A percentile compares a stretch with the other conserved stretches of the same genome.
These are phyloP conservation scores for Ailuropoda melanoleuca DNA, from an alignment of 2,113 vertebrate species.

Conservation along the genomic window DNA sequence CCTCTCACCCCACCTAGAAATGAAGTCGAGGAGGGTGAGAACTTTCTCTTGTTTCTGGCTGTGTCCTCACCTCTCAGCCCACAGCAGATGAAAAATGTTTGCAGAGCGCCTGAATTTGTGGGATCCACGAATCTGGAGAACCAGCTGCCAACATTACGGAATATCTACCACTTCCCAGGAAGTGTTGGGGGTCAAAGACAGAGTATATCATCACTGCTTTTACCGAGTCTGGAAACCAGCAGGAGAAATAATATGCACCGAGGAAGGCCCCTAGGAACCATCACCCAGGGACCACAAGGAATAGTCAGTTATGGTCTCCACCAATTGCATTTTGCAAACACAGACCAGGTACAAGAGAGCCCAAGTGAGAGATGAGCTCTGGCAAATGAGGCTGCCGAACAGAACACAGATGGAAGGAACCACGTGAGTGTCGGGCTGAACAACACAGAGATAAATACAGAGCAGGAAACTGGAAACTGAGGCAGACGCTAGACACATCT, in stretches of 20 bases:
- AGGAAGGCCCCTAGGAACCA: background rate
- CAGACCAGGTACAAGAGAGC: background rate
- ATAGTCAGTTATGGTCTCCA: rapidly evolving
- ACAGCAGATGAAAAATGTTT: background rate
- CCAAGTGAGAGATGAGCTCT: background rate
- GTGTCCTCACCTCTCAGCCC: background rate
- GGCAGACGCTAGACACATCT: background rate
- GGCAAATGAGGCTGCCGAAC: background rate
- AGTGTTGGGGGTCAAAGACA: background rate
- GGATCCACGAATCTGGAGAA: background rate
- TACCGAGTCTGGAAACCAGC: background rate
- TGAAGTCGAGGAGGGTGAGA: background rate
- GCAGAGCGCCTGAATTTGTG: background rate
- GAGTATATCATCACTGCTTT: background rate
- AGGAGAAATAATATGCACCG: background rate
- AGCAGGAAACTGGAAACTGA: background rate
- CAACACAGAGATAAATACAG: background rate
- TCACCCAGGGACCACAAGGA: rapidly evolving
- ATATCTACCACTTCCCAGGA: background rate
- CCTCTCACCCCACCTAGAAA: background rate
- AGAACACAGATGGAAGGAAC: background rate
- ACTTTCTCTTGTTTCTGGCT: background rate
- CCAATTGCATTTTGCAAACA: rapidly evolving
- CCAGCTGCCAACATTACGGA: background rate
- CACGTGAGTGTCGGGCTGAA: background rate